Percentiles rank a stretch among this genome's conserved stretches.
These are phyloP conservation scores for Paraescarpia echinospica DNA, from an alignment of 1,140 invertebrate genomes.

Conservation along the genomic window DNA sequence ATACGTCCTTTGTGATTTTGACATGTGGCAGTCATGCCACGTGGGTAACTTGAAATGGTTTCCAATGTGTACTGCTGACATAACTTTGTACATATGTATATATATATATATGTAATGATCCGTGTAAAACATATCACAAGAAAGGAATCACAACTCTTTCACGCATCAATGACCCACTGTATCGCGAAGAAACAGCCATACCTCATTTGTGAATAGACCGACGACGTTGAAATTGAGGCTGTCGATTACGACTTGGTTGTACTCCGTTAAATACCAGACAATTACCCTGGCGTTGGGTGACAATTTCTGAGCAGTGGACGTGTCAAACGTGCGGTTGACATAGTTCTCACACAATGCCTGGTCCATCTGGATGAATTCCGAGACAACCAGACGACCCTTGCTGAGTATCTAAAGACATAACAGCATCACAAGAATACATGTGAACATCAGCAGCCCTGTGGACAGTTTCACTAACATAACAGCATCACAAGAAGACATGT, in stretches of 20 bases:
- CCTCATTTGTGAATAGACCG: slow-evolving; percentile 69
- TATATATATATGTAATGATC: no score
- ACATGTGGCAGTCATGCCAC: no score
- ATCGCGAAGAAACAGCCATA: neutral
- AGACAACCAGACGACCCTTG: neutral
- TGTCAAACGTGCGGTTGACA: neutral
- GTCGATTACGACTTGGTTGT: slow-evolving; percentile 78
- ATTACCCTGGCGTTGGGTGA: slow-evolving; percentile 80
- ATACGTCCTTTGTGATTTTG: no score
- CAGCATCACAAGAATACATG: neutral
- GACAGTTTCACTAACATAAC: no score
- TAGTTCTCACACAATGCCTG: neutral
- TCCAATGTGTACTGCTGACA: no score
- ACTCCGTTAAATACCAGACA: slow-evolving; percentile 72
- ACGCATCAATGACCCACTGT: no score
- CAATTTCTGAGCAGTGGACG: slow-evolving; percentile 67
- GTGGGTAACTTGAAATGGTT: no score
- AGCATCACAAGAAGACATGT: no score
- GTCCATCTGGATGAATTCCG: neutral
- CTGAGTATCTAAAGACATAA: neutral
- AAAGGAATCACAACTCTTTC: no score
- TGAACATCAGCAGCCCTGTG: neutral
- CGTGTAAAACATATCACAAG: no score
- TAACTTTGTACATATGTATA: no score
- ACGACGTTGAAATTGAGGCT: slow-evolving; percentile 77